Percentiles rank a stretch among this genome's conserved stretches.
These are phyloP conservation scores for Atlantisia rogersi DNA, from an alignment of 2,113 vertebrate genomes.

Conservation along the genomic window DNA sequence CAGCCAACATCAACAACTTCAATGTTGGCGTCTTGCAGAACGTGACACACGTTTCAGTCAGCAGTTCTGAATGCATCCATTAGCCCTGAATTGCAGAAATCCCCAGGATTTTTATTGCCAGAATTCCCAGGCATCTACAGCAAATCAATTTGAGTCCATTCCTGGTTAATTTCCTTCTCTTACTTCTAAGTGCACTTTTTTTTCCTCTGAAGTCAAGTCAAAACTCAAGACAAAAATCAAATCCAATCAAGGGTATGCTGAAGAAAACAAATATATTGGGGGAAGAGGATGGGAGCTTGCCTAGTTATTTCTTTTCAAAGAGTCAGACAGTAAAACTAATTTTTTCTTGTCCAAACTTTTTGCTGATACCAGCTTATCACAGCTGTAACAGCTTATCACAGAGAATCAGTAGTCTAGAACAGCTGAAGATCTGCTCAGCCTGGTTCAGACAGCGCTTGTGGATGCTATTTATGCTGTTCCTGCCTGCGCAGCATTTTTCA, in stretches of 20 bases:
- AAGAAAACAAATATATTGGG: neutral
- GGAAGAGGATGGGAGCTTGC: neutral
- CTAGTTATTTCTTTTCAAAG: neutral
- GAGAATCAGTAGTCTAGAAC: neutral
- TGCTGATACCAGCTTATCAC: neutral
- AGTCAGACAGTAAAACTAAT: neutral
- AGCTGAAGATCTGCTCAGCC: neutral
- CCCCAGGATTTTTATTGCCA: neutral
- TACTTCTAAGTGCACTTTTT: neutral
- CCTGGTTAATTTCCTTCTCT: neutral
- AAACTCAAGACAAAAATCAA: neutral
- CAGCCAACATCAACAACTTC: neutral
- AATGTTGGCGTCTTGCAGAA: neutral
- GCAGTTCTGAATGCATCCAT: neutral
- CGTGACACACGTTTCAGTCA: neutral
- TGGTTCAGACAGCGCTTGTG: neutral
- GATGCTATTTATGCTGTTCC: neutral
- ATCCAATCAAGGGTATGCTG: neutral
- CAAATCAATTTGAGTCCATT: neutral
- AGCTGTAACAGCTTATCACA: neutral
- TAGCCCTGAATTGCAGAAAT: neutral
- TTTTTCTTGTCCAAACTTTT: neutral
- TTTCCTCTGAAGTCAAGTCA: neutral
- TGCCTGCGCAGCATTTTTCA: neutral
- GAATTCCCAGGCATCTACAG: neutral